phyloP scores from a whole-genome alignment of 1,140 invertebrate genomes.

The Oppia nitens region DNA sequence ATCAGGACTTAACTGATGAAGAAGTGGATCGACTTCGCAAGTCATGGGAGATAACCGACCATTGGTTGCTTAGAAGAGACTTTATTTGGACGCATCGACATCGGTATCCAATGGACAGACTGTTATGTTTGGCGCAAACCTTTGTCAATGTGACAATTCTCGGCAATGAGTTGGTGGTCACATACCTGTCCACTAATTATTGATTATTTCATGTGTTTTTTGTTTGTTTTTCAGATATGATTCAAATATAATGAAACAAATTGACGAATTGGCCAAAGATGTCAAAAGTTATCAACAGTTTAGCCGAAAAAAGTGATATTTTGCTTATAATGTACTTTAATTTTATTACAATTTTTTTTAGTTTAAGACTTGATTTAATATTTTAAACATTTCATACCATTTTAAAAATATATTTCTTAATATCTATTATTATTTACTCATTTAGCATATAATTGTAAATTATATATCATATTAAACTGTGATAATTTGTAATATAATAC shows the following conservation, averaged over 20 bases:
- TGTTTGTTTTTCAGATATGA: not conserved
- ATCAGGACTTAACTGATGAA: too few relatives aligned
- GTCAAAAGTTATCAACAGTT: not conserved
- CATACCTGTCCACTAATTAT: not conserved
- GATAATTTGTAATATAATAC: too few relatives aligned
- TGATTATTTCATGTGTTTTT: not conserved
- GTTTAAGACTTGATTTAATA: too few relatives aligned
- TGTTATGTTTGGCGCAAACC: not conserved
- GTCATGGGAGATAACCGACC: not conserved
- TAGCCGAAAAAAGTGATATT: not conserved
- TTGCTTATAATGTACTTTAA: too few relatives aligned
- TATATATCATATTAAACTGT: too few relatives aligned
- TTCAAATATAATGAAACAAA: not conserved
- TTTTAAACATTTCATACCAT: too few relatives aligned
- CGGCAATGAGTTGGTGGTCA: not conserved
- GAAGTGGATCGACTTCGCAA: not conserved
- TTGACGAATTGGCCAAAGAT: not conserved
- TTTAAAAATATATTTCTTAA: too few relatives aligned
- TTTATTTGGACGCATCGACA: not conserved
- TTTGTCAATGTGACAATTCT: not conserved
- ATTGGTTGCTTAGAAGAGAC: not conserved
- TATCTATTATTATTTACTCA: too few relatives aligned
- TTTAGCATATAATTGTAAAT: too few relatives aligned
- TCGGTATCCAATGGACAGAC: not conserved
- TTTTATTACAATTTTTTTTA: too few relatives aligned